A percentile compares a stretch with the other conserved stretches of the same genome.
Evolutionary conservation across 2,888 invertebrate species (phyloP).

Genomic region (Oxyteleia sp.): DNA sequence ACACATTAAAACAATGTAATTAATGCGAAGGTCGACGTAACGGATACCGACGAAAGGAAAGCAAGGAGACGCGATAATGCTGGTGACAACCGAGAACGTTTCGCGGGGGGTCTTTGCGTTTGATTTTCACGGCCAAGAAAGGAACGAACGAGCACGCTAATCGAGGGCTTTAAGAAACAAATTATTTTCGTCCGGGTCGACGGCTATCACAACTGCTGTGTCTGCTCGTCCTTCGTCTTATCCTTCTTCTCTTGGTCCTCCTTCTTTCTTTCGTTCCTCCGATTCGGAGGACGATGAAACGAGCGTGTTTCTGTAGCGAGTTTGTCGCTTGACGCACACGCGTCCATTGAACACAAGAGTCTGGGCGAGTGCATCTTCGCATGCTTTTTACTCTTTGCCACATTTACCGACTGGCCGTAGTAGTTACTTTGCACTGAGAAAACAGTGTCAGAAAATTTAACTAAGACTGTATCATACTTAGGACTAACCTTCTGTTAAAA

Average conservation of each 20-base stretch:
- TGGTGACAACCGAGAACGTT: constrained; percentile 8
- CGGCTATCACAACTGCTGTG: constrained; percentile 86
- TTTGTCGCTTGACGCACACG: constrained; percentile 70
- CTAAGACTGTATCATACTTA: too few relatives aligned
- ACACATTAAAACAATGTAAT: constrained; percentile 83
- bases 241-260: constrained; percentile 13
- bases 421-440: constrained; percentile 7
- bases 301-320: constrained; percentile 60
- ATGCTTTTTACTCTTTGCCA: constrained; percentile 36
- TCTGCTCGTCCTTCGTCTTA: constrained; percentile 72
- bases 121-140: constrained; percentile 81
- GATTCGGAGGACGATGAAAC: constrained; percentile 40
- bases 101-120: constrained; percentile 71
- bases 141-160: constrained; percentile 83
- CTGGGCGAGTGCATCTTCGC: constrained; percentile 73
- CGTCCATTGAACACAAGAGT: constrained; percentile 79
- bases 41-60: constrained; percentile 77
- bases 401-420: constrained; percentile 62
- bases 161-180: constrained; percentile 69
- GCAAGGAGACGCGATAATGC: constrained; percentile 50
- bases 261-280: background rate
- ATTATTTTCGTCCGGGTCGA: constrained; percentile 81
- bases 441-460: background rate
- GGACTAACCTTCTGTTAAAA: too few relatives aligned
- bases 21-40: constrained; percentile 41